Percentiles rank a stretch among this genome's conserved stretches.
phyloP scores from a whole-genome alignment of 2,888 invertebrate genomes.

The Pheosia gnoma region DNA sequence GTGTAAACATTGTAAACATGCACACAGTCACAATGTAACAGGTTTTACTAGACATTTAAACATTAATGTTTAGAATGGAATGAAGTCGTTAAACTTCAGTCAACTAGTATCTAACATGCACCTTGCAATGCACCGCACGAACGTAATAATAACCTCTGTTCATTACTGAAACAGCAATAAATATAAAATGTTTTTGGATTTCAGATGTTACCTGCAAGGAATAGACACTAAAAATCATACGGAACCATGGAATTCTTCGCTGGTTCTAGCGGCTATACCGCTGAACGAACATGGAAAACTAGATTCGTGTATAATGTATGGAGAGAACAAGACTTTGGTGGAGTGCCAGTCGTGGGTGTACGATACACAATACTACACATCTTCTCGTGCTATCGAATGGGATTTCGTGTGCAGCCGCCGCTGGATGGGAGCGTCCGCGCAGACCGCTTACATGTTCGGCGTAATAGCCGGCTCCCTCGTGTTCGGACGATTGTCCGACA shows the following conservation, averaged over 20 bases:
- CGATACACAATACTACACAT: constrained; percentile 88
- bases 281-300: constrained; percentile 80
- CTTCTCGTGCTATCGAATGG: constrained; percentile 92
- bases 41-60: constrained; percentile 10
- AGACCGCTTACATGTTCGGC: constrained; percentile 92
- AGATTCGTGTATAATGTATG: constrained; percentile 86
- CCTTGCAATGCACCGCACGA: constrained; percentile 31
- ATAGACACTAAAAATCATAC: constrained; percentile 81
- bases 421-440: constrained; percentile 93
- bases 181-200: constrained; percentile 51
- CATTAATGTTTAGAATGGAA: constrained; percentile 15
- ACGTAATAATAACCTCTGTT: constrained; percentile 6
- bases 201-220: constrained; percentile 84
- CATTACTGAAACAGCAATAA: constrained; percentile 22
- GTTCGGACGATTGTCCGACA: constrained; percentile 91
- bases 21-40: constrained; percentile 15
- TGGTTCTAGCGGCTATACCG: constrained; percentile 84
- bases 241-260: constrained; percentile 82
- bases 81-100: constrained; percentile 19
- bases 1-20: constrained; percentile 12
- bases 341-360: constrained; percentile 86
- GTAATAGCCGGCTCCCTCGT: constrained; percentile 91
- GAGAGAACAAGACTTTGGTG: constrained; percentile 62
- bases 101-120: constrained; percentile 30
- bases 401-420: constrained; percentile 90